These are phyloP conservation scores for Lottia scabra DNA, from an alignment of 2,888 invertebrate genomes.

Conservation along the genomic window DNA sequence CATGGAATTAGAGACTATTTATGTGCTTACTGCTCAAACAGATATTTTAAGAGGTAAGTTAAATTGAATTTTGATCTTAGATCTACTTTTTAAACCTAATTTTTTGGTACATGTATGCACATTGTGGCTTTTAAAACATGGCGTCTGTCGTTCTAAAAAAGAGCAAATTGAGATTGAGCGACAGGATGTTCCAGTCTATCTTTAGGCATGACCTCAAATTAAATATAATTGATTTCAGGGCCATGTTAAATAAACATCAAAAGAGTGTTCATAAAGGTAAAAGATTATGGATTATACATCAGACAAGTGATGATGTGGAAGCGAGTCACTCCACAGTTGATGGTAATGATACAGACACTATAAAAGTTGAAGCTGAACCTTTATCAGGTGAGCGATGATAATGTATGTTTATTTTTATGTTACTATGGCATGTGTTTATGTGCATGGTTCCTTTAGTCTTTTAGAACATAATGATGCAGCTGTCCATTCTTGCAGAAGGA, in stretches of 20 bases:
- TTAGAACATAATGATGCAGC: too few relatives aligned
- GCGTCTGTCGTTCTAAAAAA: too few relatives aligned
- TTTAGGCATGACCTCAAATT: too few relatives aligned
- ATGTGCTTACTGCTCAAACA: conserved; percentile 18
- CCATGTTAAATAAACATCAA: neutral
- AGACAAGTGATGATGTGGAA: neutral
- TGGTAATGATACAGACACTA: conserved; percentile 15
- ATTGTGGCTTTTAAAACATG: too few relatives aligned
- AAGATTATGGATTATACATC: neutral
- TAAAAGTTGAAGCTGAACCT: conserved; percentile 13
- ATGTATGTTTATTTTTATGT: neutral
- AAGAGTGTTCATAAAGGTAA: neutral
- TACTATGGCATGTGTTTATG: too few relatives aligned
- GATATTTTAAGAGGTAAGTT: conserved; percentile 17
- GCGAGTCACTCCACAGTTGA: neutral
- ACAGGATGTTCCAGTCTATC: too few relatives aligned
- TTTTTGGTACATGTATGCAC: too few relatives aligned
- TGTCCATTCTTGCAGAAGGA: too few relatives aligned
- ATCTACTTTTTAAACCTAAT: too few relatives aligned
- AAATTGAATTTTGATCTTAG: too few relatives aligned
- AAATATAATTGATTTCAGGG: neutral
- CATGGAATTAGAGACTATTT: conserved; percentile 15
- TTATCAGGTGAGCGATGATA: neutral
- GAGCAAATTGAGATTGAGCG: too few relatives aligned
- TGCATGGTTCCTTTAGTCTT: too few relatives aligned